A percentile compares a stretch with the other conserved stretches of the same genome.
Conservation (phyloP, 2,113 vertebrate species). For the Rhynchomys soricoides region DNA sequence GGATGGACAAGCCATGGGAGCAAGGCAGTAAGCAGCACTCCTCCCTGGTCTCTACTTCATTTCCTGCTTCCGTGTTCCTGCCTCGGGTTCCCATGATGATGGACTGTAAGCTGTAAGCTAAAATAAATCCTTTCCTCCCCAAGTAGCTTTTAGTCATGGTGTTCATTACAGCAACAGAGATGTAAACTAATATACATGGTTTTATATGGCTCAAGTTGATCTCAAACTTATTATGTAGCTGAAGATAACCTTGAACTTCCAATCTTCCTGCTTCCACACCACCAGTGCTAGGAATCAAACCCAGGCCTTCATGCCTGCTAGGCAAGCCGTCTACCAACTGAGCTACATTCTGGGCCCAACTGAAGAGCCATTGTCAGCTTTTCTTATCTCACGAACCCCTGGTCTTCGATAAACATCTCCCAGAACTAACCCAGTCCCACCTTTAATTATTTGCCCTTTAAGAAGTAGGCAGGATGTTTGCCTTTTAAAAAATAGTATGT, state of each 20-base stretch:
- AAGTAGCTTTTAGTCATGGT: background rate
- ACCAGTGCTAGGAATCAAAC: background rate
- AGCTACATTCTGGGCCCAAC: background rate
- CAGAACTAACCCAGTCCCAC: background rate
- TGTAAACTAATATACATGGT: background rate
- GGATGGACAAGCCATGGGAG: background rate
- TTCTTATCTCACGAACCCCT: background rate
- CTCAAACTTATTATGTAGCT: background rate
- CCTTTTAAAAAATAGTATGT: background rate
- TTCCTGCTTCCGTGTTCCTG: background rate
- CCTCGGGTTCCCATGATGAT: background rate
- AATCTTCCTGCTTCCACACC: background rate
- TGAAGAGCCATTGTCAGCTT: background rate
- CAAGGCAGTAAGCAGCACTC: background rate
- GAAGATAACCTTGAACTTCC: background rate
- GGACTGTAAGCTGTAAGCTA: background rate
- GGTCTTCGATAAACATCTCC: background rate
- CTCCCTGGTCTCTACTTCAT: background rate
- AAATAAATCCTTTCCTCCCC: background rate
- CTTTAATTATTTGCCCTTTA: background rate
- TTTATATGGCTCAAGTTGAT: background rate
- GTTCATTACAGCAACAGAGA: background rate
- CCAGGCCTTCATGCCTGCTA: background rate
- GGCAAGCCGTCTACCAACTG: background rate
- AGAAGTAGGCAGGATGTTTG: background rate